Evolutionary conservation across 2,797 vertebrate species (phyloP).

Genomic region (Gymnothorax javanicus): DNA sequence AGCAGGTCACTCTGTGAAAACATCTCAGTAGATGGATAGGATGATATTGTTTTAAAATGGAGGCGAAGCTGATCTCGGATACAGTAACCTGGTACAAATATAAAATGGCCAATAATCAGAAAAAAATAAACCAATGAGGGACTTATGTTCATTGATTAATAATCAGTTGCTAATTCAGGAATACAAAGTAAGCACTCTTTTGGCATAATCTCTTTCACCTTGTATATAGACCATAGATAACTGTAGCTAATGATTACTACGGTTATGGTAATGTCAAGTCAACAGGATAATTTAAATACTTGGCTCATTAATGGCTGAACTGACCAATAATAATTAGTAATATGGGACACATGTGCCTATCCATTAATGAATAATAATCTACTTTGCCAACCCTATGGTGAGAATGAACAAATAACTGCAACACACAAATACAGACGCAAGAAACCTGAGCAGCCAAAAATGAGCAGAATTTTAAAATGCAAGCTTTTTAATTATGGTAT

Average conservation of each 20-base stretch:
- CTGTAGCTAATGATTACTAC: background rate
- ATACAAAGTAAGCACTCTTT: background rate
- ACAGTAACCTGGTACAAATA: too few species aligned
- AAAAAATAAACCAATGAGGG: too few species aligned
- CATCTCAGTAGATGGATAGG: background rate
- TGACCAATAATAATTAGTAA: background rate
- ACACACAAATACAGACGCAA: background rate
- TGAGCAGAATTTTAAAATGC: background rate
- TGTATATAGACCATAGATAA: background rate
- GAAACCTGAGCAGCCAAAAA: background rate
- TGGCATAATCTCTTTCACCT: background rate
- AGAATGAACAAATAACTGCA: background rate
- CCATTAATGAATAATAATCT: background rate
- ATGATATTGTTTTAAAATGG: background rate
- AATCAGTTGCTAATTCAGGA: too few species aligned
- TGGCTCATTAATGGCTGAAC: background rate
- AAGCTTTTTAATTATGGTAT: slow-evolving; percentile 6
- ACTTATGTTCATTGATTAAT: too few species aligned
- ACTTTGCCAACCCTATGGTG: background rate
- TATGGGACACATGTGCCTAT: background rate
- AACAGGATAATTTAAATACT: background rate
- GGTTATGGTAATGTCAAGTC: background rate
- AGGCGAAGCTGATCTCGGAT: too few species aligned
- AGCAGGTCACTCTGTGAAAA: background rate
- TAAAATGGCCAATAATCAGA: too few species aligned